Percentiles rank a stretch among this genome's conserved stretches.
These are phyloP conservation scores for Azorinus chamasolen DNA, from an alignment of 2,888 invertebrate species.

Conservation along the genomic window DNA sequence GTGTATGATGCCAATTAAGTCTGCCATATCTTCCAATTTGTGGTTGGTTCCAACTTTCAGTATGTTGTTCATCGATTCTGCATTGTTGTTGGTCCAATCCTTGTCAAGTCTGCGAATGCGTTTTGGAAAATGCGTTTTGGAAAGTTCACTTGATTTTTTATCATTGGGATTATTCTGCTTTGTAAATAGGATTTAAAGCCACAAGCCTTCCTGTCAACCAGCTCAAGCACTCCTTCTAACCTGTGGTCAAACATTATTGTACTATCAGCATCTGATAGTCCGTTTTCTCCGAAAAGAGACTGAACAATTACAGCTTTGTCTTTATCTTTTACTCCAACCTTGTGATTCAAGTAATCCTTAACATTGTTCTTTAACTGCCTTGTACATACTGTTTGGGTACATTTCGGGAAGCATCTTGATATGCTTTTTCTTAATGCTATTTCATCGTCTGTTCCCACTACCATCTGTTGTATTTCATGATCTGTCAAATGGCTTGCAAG, in stretches of 20 bases:
- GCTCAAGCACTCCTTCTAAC: too few species aligned
- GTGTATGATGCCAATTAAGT: constrained; percentile 18
- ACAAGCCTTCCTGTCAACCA: too few species aligned
- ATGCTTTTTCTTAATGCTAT: too few species aligned
- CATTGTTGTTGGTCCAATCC: constrained; percentile 39
- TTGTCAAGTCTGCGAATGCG: constrained; percentile 9
- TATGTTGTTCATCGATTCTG: constrained; percentile 24
- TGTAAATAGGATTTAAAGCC: too few species aligned
- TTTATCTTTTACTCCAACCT: not conserved
- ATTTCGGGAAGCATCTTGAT: too few species aligned
- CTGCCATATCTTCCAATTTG: constrained; percentile 19
- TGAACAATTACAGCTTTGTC: not conserved
- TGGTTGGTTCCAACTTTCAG: constrained; percentile 26
- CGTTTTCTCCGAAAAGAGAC: constrained; percentile 22
- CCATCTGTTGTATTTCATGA: too few species aligned
- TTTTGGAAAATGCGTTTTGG: constrained; percentile 20
- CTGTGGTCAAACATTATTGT: constrained; percentile 21
- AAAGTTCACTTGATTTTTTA: too few species aligned
- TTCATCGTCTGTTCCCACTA: too few species aligned
- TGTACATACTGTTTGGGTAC: constrained; percentile 23
- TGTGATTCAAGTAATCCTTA: constrained; percentile 22
- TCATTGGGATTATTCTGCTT: too few species aligned
- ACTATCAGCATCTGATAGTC: constrained; percentile 10
- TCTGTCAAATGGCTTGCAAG: too few species aligned
- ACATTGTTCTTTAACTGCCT: constrained; percentile 33